These are phyloP conservation scores for Plebejus melissa DNA, from an alignment of 2,888 invertebrate species.

Conservation along the genomic window DNA sequence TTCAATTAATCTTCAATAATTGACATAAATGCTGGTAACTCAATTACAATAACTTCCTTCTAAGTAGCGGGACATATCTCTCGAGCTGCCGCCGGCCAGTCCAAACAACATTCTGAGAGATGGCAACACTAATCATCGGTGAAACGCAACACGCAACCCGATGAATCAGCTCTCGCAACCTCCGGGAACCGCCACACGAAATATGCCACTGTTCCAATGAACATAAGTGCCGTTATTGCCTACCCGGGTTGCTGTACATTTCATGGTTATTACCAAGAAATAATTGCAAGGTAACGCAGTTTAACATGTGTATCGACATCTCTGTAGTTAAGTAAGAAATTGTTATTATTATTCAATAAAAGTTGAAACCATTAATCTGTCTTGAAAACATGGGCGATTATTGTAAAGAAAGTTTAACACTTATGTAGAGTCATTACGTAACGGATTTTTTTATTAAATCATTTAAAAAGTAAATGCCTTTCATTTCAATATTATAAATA, in stretches of 20 bases:
- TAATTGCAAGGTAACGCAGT: slow-evolving; percentile 27
- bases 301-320: slow-evolving; percentile 26
- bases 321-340: not conserved
- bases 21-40: slow-evolving; percentile 4
- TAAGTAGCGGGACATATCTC: slow-evolving; percentile 9
- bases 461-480: not conserved
- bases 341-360: slow-evolving; percentile 21
- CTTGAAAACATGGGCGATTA: not conserved
- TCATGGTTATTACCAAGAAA: slow-evolving; percentile 24
- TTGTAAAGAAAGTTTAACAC: not conserved
- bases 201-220: slow-evolving; percentile 46
- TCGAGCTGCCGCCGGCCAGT: slow-evolving; percentile 7
- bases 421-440: not conserved
- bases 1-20: slow-evolving; percentile 11
- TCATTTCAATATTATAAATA: not conserved
- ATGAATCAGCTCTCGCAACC: slow-evolving; percentile 50
- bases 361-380: not conserved
- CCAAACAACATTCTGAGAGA: slow-evolving; percentile 25
- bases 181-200: slow-evolving; percentile 49
- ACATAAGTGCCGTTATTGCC: not conserved
- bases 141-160: slow-evolving; percentile 54
- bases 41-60: slow-evolving; percentile 9
- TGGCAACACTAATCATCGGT: slow-evolving; percentile 35
- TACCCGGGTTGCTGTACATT: not conserved
- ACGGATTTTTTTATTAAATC: not conserved